Base-by-base conservation (phyloP, 2,797 vertebrate genomes). In the Macropodus opercularis region DNA sequence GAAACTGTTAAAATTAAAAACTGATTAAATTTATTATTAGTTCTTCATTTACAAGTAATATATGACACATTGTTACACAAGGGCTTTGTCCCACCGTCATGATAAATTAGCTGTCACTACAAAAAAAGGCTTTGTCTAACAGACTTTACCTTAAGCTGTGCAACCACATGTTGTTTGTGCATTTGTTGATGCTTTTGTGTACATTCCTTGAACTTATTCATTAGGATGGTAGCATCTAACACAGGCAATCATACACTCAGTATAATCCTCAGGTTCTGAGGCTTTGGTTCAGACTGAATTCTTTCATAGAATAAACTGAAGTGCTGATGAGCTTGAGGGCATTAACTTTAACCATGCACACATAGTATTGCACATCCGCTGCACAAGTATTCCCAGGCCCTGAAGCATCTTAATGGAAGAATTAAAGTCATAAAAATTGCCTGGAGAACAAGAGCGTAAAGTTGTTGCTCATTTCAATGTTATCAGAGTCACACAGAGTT, bases 401-500 rank as follows among this genome's bases (percentile, higher is more conserved):
- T 22, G 48, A 63, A 85, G 66, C 21, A 69, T 75, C 82, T 78
- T 81, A 77, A 80, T 87, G 72, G 83, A 89, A 87, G 84, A 87
- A 86, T 88, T 87, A 80, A 78, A 85, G 75, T 77, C 78, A 74
- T 81, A 80, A 80, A 85, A 82, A 84, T 76, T 0, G 21, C 24
- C 49, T 66, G 40, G 61, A 73, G 79, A 63, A 67, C 66, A 17
- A 69, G 72, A 85, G 87, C 83, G 70, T 88, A 76, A 88, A 88
- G 87, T 85, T 81, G 86, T 88, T 85, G 39, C 75, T 80, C 13
- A 11, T 83, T 85, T 88, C 72, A 86, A 85, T 87, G 88, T 91
- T 91, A 91, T 90, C 89, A 87, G 88, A 87, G 87, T 85, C 87
- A 85, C 61, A 44, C 84, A 90, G 82, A 91, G 84, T 87, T 90